Evolutionary conservation across 2,888 invertebrate genomes (phyloP).

Genomic region (Lasioglossum vierecki): DNA sequence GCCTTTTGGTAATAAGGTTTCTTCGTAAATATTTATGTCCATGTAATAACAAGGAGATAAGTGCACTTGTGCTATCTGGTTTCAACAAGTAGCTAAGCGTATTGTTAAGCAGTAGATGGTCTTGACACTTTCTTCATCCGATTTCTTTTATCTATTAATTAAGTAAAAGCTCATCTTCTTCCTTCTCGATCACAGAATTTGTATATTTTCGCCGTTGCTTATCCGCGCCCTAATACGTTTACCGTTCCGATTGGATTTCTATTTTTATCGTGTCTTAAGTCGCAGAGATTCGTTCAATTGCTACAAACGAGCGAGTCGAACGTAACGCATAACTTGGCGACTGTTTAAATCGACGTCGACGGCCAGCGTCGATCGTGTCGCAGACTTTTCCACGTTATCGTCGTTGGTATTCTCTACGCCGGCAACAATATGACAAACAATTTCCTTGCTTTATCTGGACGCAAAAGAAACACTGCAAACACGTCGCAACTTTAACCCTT

Average conservation of each 20-base stretch:
- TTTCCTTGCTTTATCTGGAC: constrained; percentile 6
- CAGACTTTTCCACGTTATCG: constrained; percentile 13
- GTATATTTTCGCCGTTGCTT: neutral
- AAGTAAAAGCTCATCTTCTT: neutral
- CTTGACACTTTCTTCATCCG: neutral
- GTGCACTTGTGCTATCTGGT: neutral
- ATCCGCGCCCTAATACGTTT: neutral
- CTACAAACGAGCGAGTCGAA: constrained; percentile 29
- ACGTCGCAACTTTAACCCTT: neutral
- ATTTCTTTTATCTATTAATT: neutral
- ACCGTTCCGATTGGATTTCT: neutral
- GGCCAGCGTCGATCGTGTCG: constrained; percentile 1
- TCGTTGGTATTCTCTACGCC: neutral
- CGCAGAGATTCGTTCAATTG: constrained; percentile 41
- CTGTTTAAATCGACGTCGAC: constrained; percentile 36
- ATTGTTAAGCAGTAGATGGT: neutral
- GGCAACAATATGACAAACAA: neutral
- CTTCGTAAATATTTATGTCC: neutral
- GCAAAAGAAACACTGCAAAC: neutral
- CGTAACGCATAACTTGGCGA: constrained; percentile 37
- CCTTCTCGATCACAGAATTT: neutral
- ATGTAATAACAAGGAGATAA: neutral
- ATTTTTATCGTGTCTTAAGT: constrained; percentile 31
- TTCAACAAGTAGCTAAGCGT: neutral
- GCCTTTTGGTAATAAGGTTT: neutral